Conservation (phyloP, 1,140 invertebrate genomes). For the Dufourea novaeangliae region DNA sequence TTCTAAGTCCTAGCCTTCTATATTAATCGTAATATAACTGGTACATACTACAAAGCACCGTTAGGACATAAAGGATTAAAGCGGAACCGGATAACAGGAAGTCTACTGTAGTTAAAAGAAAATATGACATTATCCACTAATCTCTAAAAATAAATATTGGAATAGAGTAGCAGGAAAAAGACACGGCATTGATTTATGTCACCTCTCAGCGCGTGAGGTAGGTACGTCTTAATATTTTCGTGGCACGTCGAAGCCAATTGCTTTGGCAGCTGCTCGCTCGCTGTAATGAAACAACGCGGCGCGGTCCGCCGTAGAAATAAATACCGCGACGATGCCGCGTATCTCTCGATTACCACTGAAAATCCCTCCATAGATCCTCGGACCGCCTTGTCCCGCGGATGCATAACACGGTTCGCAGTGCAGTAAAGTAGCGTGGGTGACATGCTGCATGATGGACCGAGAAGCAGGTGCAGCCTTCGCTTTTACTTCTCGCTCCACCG, state of each 20-base stretch:
- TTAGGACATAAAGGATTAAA: too few relatives aligned
- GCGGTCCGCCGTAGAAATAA: conserved; percentile 61
- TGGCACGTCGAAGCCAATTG: conserved; percentile 64
- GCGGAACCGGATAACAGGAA: too few relatives aligned
- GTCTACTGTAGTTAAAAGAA: too few relatives aligned
- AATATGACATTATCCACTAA: too few relatives aligned
- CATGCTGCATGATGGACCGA: conserved; percentile 78
- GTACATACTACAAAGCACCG: too few relatives aligned
- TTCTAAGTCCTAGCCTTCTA: too few relatives aligned
- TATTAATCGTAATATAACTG: too few relatives aligned
- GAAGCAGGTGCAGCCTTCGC: conserved; percentile 78
- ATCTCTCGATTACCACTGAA: conserved; percentile 78
- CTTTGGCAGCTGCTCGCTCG: conserved; percentile 61
- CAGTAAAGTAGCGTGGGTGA: conserved; percentile 81
- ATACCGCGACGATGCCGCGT: conserved; percentile 72
- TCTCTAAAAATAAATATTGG: too few relatives aligned
- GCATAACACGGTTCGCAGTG: conserved; percentile 79
- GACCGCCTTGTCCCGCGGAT: conserved; percentile 75
- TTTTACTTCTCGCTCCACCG: conserved; percentile 62
- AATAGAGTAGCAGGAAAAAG: too few relatives aligned
- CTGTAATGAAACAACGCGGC: conserved; percentile 57
- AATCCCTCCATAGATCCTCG: conserved; percentile 78
- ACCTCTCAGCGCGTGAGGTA: conserved; percentile 21
- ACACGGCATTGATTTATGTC: conserved; percentile 57
- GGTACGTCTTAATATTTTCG: conserved; percentile 63